Evolutionary conservation across 1,140 invertebrate species (phyloP).

Genomic region (Microplitis mediator): DNA sequence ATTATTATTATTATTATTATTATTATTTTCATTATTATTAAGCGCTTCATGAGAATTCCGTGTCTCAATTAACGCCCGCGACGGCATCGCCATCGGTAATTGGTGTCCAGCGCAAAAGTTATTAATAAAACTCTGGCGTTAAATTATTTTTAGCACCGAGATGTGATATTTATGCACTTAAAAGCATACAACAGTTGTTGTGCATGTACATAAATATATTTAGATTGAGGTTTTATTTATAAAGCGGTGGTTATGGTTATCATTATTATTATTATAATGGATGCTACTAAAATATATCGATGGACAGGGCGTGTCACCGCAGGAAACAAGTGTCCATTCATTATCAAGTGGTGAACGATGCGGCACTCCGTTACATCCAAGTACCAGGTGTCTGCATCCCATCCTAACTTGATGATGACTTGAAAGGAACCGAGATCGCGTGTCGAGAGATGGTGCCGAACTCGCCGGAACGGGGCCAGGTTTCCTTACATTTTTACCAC

Average conservation of each 20-base stretch:
- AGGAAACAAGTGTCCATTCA: slow-evolving; percentile 11
- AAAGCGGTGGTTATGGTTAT: too few species aligned
- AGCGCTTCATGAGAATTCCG: slow-evolving; percentile 17
- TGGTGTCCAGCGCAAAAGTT: background rate
- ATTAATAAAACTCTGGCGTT: too few species aligned
- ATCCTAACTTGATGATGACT: background rate
- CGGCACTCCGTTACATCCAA: slow-evolving; percentile 15
- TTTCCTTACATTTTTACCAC: background rate
- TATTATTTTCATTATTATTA: slow-evolving; percentile 3
- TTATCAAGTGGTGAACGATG: background rate
- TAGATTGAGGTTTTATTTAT: too few species aligned
- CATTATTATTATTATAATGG: too few species aligned
- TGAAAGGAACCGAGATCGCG: slow-evolving; percentile 14
- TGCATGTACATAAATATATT: too few species aligned
- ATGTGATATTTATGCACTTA: too few species aligned
- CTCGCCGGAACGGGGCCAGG: background rate
- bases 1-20: too few species aligned
- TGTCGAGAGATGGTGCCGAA: background rate
- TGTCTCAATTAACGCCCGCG: slow-evolving; percentile 18
- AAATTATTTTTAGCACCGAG: too few species aligned
- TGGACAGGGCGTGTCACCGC: background rate
- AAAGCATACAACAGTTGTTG: too few species aligned
- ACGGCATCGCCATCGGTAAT: background rate
- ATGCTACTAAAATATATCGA: too few species aligned
- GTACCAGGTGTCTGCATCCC: background rate